A percentile compares a stretch with the other conserved stretches of the same genome.
These are phyloP conservation scores for Chaetoderma sp. DNA, from an alignment of 2,888 invertebrate species.

Conservation along the genomic window DNA sequence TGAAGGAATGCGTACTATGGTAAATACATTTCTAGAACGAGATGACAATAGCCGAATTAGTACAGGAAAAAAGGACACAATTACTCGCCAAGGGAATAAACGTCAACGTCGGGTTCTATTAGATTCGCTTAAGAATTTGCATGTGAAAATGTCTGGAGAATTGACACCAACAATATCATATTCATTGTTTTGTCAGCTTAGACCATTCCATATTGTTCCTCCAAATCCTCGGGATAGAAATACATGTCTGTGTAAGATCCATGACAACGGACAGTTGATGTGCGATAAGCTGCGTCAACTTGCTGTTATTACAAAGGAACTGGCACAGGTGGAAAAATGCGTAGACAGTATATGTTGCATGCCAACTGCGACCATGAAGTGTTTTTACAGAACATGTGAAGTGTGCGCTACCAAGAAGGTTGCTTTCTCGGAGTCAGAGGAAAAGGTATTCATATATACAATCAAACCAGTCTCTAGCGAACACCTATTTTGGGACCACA, in stretches of 20 bases:
- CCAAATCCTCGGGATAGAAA: slow-evolving; percentile 25
- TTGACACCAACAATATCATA: slow-evolving; percentile 12
- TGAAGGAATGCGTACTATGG: not conserved
- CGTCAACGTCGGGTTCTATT: slow-evolving; percentile 23
- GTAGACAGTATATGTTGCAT: too few species aligned
- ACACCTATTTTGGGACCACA: too few species aligned
- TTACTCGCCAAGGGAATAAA: slow-evolving; percentile 17
- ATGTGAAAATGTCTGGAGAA: slow-evolving; percentile 20
- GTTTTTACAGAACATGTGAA: too few species aligned
- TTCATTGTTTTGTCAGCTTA: slow-evolving; percentile 17
- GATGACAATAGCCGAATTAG: slow-evolving; percentile 28
- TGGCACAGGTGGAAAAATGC: too few species aligned
- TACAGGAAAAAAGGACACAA: slow-evolving; percentile 25
- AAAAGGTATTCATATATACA: too few species aligned
- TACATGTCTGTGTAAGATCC: slow-evolving; percentile 30
- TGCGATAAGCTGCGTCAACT: slow-evolving; percentile 8
- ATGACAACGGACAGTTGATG: slow-evolving; percentile 22
- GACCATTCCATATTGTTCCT: slow-evolving; percentile 23
- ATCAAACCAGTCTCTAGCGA: too few species aligned
- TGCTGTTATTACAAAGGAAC: too few species aligned
- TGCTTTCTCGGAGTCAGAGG: too few species aligned
- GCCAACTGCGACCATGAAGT: too few species aligned
- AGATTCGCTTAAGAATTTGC: slow-evolving; percentile 19
- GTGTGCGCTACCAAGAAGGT: too few species aligned
- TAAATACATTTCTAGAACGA: not conserved